Evolutionary conservation across 1,140 invertebrate genomes (phyloP).

Genomic region (Brachionus asplanchnoidis): DNA sequence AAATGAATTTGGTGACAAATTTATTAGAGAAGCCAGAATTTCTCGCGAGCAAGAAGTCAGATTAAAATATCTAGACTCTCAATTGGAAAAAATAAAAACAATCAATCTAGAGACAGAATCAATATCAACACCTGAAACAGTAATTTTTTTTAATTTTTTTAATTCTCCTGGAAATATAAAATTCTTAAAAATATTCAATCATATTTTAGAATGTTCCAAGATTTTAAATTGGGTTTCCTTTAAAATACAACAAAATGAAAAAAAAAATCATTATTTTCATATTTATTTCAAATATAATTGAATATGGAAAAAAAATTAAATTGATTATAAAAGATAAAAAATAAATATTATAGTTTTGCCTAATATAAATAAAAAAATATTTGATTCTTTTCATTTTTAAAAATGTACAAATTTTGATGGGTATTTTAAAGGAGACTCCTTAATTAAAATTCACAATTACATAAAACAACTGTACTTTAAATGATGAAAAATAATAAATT

Average conservation of each 20-base stretch:
- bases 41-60: background rate
- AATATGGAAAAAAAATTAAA: too few relatives aligned
- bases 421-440: too few relatives aligned
- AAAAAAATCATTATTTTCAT: too few relatives aligned
- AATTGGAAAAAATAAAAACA: slow-evolving; percentile 32
- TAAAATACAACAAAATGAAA: too few relatives aligned
- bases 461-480: too few relatives aligned
- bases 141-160: background rate
- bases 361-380: background rate
- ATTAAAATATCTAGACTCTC: slow-evolving; percentile 16
- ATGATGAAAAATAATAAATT: background rate
- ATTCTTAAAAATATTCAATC: too few relatives aligned
- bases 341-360: background rate
- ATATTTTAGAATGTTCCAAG: too few relatives aligned
- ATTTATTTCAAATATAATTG: too few relatives aligned
- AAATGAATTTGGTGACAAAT: slow-evolving; percentile 37
- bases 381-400: background rate
- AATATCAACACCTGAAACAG: background rate
- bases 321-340: background rate
- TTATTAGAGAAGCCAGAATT: slow-evolving; percentile 14
- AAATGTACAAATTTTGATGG: too few relatives aligned
- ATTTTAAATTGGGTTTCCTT: too few relatives aligned
- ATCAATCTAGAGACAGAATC: background rate
- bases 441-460: too few relatives aligned
- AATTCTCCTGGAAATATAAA: background rate